These are phyloP conservation scores for Cheilosia scutellata DNA, from an alignment of 2,888 invertebrate species.

Conservation along the genomic window DNA sequence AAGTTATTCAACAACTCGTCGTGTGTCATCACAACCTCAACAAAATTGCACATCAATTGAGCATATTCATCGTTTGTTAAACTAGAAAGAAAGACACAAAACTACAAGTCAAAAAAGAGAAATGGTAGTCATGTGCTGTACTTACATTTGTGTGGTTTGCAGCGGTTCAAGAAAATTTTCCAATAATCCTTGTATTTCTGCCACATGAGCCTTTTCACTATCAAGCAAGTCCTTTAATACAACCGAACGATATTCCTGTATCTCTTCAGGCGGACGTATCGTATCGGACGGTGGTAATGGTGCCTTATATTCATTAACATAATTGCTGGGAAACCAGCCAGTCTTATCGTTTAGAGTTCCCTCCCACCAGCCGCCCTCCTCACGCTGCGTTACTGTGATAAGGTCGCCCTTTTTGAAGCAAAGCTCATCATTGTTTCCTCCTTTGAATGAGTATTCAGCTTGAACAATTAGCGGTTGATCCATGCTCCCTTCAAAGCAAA, in stretches of 20 bases:
- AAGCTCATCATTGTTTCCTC: conserved; percentile 98
- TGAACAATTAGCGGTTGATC: conserved; percentile 88
- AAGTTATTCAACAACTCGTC: conserved; percentile 91
- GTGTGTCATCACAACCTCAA: conserved; percentile 94
- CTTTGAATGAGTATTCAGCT: conserved; percentile 96
- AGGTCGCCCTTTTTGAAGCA: conserved; percentile 98
- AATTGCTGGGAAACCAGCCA: conserved; percentile 99
- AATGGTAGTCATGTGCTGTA: conserved; percentile 10
- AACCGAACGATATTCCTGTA: conserved; percentile 92
- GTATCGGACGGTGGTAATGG: conserved; percentile 86
- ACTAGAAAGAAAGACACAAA: conserved; percentile 85
- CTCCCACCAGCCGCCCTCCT: conserved; percentile 99
- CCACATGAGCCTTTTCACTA: conserved; percentile 95
- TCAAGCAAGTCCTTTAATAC: conserved; percentile 96
- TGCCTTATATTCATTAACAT: conserved; percentile 93
- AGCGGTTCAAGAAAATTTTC: conserved; percentile 95
- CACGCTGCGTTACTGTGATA: conserved; percentile 97
- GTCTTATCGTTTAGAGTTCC: conserved; percentile 97
- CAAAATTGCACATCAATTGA: conserved; percentile 94
- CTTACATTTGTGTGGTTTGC: conserved; percentile 94
- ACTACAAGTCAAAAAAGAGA: conserved; percentile 34
- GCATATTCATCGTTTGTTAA: conserved; percentile 93
- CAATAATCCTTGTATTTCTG: conserved; percentile 93
- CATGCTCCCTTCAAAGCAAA: conserved; percentile 77
- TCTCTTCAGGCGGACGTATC: conserved; percentile 88